Conservation (phyloP, 2,888 invertebrate species). For the Ceraclea dissimilis region DNA sequence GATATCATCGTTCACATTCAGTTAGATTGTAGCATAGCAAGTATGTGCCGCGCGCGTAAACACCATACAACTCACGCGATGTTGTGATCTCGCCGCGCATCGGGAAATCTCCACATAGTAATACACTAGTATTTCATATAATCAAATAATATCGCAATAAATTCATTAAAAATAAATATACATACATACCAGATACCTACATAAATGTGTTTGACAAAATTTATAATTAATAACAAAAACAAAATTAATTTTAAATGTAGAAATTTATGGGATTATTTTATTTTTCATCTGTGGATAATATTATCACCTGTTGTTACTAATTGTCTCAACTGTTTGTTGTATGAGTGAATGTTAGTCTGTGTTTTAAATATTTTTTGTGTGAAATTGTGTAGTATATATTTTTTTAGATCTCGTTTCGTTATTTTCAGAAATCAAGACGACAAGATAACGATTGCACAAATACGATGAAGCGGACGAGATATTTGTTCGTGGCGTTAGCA, state of each 20-base stretch:
- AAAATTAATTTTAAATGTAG: not conserved
- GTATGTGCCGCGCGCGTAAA: constrained; percentile 18
- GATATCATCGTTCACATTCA: constrained; percentile 13
- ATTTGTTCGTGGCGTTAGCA: constrained; percentile 40
- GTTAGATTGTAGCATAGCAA: constrained; percentile 12
- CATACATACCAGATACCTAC: not conserved
- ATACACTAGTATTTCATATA: too few species aligned
- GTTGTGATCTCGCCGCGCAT: not conserved
- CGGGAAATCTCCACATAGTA: too few species aligned
- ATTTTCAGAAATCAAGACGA: constrained; percentile 40
- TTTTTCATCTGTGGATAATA: too few species aligned
- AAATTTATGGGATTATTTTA: too few species aligned
- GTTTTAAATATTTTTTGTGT: not conserved
- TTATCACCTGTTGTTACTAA: too few species aligned
- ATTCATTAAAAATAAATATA: too few species aligned
- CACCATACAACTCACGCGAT: not conserved
- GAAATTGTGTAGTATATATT: not conserved
- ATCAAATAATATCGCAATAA: too few species aligned
- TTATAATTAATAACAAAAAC: not conserved
- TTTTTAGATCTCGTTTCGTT: not conserved
- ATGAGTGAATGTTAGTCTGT: not conserved
- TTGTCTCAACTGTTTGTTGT: not conserved
- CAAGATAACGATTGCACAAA: constrained; percentile 32
- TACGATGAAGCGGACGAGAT: constrained; percentile 48
- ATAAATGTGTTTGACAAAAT: not conserved